A percentile compares a stretch with the other conserved stretches of the same genome.
Evolutionary conservation across 2,113 vertebrate genomes (phyloP).

Genomic region (Hemichromis elongatus): DNA sequence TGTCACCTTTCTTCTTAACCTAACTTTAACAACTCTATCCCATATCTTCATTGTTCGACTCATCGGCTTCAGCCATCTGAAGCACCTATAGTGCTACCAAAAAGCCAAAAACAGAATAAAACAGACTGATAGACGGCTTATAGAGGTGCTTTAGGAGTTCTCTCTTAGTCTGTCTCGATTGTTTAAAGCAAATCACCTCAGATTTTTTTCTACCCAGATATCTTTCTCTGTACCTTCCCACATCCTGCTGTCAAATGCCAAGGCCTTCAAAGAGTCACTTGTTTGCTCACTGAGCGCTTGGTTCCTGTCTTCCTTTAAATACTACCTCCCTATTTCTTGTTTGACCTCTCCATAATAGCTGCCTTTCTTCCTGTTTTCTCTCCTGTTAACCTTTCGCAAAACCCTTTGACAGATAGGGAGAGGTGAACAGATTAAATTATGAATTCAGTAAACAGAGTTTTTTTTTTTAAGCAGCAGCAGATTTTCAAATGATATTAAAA

Average conservation of each 20-base stretch:
- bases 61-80: neutral
- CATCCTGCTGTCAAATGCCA: constrained; percentile 39
- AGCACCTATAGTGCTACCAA: neutral
- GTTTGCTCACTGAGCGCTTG: constrained; percentile 3
- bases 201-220: neutral
- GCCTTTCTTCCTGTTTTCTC: neutral
- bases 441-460: neutral
- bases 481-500: neutral
- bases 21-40: neutral
- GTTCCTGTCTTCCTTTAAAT: neutral
- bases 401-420: neutral
- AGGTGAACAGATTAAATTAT: neutral
- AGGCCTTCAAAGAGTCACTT: constrained; percentile 26
- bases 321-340: neutral
- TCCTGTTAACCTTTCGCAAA: neutral
- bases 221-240: neutral
- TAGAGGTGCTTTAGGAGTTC: neutral
- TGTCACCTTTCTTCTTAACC: neutral
- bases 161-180: neutral
- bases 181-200: neutral
- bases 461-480: neutral
- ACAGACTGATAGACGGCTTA: neutral
- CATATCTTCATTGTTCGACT: neutral
- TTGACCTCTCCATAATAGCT: neutral
- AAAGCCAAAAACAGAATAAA: neutral